Evolutionary conservation across 2,113 vertebrate species (phyloP).

Genomic region (Castor canadensis): DNA sequence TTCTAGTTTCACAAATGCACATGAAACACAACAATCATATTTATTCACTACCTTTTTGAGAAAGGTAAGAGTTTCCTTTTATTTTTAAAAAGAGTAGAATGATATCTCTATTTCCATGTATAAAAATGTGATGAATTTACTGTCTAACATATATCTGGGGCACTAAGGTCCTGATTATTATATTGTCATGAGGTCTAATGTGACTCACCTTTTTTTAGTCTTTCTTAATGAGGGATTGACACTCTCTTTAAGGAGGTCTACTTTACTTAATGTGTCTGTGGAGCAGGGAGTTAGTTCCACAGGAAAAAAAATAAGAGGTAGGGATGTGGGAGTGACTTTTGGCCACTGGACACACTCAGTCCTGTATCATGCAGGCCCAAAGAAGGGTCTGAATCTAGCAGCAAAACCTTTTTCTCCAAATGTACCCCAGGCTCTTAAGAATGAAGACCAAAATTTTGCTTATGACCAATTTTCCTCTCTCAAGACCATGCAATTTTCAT

Average conservation of each 20-base stretch:
- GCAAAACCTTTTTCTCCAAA: neutral
- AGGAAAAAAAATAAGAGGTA: neutral
- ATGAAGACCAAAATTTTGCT: neutral
- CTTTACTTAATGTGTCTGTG: neutral
- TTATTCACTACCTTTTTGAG: too few relatives aligned
- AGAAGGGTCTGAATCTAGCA: neutral
- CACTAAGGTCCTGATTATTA: neutral
- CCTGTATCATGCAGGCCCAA: neutral
- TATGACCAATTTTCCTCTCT: neutral
- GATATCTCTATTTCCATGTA: neutral
- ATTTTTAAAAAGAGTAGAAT: neutral
- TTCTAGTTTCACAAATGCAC: too few relatives aligned
- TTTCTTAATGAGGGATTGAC: neutral
- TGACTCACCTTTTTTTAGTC: neutral
- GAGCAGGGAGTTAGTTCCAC: neutral
- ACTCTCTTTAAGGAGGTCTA: neutral
- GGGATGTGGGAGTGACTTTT: neutral
- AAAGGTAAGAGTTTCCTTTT: neutral
- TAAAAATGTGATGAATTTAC: constrained; percentile 12
- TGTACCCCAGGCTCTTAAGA: neutral
- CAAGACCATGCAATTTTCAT: neutral
- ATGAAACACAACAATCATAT: too few relatives aligned
- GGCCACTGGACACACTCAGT: too few relatives aligned
- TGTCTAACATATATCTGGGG: neutral
- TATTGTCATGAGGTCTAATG: neutral